These are phyloP conservation scores for Drosophila ogumai DNA, from an alignment of 1,140 invertebrate genomes.

Conservation along the genomic window DNA sequence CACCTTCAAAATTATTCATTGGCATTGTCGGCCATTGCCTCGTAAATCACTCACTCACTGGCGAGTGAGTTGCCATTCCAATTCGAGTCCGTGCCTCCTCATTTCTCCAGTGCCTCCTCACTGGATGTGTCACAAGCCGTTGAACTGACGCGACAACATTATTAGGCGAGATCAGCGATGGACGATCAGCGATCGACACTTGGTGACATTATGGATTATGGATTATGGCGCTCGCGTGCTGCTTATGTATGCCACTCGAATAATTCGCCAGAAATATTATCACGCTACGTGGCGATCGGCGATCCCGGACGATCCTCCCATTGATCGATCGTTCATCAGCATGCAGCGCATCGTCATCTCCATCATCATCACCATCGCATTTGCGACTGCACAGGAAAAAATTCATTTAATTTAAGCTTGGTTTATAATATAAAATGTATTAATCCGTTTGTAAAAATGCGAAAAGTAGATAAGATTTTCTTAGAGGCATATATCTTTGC, in stretches of 20 bases:
- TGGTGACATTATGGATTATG: slow-evolving; percentile 77
- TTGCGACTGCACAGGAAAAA: slow-evolving; percentile 6
- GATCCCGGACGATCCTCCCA: slow-evolving; percentile 21
- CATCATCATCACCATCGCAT: slow-evolving; percentile 25
- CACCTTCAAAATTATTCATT: slow-evolving; percentile 65
- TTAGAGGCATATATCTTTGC: too few relatives aligned
- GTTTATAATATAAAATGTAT: not conserved
- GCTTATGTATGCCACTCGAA: slow-evolving; percentile 77
- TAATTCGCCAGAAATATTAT: slow-evolving; percentile 57
- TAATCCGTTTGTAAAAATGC: too few relatives aligned
- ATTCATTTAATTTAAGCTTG: not conserved
- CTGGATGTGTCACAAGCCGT: slow-evolving; percentile 73
- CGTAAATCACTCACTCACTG: slow-evolving; percentile 44
- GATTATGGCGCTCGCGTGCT: slow-evolving; percentile 82
- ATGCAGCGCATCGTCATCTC: slow-evolving; percentile 63
- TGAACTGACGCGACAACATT: slow-evolving; percentile 72
- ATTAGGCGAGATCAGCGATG: slow-evolving; percentile 60
- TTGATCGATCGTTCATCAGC: slow-evolving; percentile 67
- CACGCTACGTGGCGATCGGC: slow-evolving; percentile 62
- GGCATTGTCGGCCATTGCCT: slow-evolving; percentile 55
- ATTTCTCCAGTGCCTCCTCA: slow-evolving; percentile 8
- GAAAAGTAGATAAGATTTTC: too few relatives aligned
- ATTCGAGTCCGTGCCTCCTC: slow-evolving; percentile 8
- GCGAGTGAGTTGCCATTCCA: slow-evolving; percentile 9
- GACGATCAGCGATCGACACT: slow-evolving; percentile 53